Evolutionary conservation across 2,797 vertebrate genomes (phyloP).

Genomic region (Myotis pilosus): DNA sequence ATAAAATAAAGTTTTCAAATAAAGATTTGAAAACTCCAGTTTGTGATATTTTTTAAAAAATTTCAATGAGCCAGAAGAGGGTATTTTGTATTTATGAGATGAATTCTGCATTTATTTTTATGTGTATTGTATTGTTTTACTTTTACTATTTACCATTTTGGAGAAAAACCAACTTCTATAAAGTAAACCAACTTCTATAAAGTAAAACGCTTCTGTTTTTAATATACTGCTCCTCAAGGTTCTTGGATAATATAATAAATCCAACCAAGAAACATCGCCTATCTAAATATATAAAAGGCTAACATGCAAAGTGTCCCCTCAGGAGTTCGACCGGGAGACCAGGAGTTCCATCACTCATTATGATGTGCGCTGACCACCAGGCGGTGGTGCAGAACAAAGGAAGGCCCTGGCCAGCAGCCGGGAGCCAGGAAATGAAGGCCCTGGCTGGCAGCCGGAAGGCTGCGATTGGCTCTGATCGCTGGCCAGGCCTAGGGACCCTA

Average conservation of each 20-base stretch:
- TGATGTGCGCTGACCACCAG: too few species aligned
- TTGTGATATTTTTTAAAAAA: neutral
- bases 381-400: too few species aligned
- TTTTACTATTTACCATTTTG: conserved; percentile 3
- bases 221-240: neutral
- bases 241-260: neutral
- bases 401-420: too few species aligned
- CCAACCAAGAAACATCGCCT: neutral
- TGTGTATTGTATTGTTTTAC: neutral
- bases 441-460: too few species aligned
- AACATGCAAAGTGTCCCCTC: too few species aligned
- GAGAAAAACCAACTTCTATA: neutral
- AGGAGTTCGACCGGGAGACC: too few species aligned
- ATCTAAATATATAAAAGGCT: too few species aligned
- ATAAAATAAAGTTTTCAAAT: neutral
- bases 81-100: neutral
- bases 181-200: conserved; percentile 20
- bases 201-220: conserved; percentile 12
- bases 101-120: neutral
- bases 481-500: too few species aligned
- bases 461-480: too few species aligned
- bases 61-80: neutral
- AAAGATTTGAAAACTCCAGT: neutral
- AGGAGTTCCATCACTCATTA: too few species aligned
- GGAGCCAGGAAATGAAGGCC: too few species aligned